These are phyloP conservation scores for Ellobius talpinus DNA, from an alignment of 2,113 vertebrate genomes.

Conservation along the genomic window DNA sequence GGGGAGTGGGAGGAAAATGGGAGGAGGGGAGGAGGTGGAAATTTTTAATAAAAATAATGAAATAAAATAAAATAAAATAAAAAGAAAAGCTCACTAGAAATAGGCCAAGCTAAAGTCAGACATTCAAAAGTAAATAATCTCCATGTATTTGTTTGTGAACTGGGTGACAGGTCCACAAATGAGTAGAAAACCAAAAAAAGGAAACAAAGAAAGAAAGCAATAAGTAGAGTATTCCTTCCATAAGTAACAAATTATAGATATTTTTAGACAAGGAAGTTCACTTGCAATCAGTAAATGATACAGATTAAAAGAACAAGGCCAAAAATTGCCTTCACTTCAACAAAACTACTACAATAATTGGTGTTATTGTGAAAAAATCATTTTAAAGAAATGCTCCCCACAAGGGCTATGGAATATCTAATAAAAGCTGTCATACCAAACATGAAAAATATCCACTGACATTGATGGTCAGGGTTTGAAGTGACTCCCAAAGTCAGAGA, in stretches of 20 bases:
- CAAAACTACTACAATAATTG: neutral
- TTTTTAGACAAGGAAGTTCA: neutral
- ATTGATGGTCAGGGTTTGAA: neutral
- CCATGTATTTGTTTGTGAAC: too few species aligned
- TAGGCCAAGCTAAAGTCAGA: too few species aligned
- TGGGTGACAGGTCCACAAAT: too few species aligned
- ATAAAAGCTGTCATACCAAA: neutral
- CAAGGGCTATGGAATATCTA: neutral
- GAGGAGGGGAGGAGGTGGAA: too few species aligned
- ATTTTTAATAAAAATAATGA: too few species aligned
- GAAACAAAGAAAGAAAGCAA: too few species aligned
- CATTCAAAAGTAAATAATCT: too few species aligned
- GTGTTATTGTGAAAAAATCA: neutral
- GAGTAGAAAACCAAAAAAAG: too few species aligned
- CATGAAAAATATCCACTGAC: neutral
- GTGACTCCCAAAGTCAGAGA: neutral
- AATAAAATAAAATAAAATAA: too few species aligned
- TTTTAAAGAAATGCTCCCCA: neutral
- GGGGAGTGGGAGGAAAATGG: too few species aligned
- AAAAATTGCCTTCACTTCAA: neutral
- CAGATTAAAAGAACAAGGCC: neutral
- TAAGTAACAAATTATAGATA: neutral
- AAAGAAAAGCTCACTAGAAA: too few species aligned
- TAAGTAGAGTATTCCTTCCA: neutral
- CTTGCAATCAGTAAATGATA: neutral